Base-by-base conservation (phyloP, 1,140 invertebrate species). In the Cataglyphis hispanica region DNA sequence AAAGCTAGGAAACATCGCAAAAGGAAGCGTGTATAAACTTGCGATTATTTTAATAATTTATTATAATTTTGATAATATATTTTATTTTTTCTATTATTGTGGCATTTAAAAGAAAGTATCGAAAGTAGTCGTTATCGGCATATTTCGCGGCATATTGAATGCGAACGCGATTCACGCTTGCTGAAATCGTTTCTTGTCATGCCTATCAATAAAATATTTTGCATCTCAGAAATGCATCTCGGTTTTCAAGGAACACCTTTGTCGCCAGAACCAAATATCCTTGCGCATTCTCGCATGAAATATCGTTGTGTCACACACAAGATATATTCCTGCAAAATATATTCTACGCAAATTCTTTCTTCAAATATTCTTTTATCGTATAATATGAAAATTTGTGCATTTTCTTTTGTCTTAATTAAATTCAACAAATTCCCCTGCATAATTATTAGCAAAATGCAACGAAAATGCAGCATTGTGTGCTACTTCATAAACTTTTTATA, bases 321-420 rank as follows among this genome's bases (percentile, higher is more conserved):
- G 53, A 72, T 58, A 46, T 22, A 40, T 81, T 22, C 25, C 13
- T 19, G 50, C 53, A 67, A 81, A 72, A 72, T 72, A 58, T 60
- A 72, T 81, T 81, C n/a, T 10, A 43, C 19, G 34, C 56, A 31
- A 60, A 81, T 83, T 83, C 37, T 34, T 72, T 60, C 31, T 40
- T n/a, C 34, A 2, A 22, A 74, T 31, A 72, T 72, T 43, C 25
- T 34, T 61, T 34, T 34, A 60, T 31, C 53, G 34, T 25, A n/a
- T 8, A 7, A 74, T 60, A 27, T 43, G 50, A 60, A 60, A 50
- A 34, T 37, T 50, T 31, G 16, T 63, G 37, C 11, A 43, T 37
- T 63, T 40, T n/a, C 1, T 50, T 50, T 50, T 6, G 0, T 64
- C 16, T 19, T 22, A 19, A 19, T 34, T 77, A 22, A 77, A 77